Conservation (phyloP, 92 coral and sea anemone species). For the Palythoa caribaeorum region DNA sequence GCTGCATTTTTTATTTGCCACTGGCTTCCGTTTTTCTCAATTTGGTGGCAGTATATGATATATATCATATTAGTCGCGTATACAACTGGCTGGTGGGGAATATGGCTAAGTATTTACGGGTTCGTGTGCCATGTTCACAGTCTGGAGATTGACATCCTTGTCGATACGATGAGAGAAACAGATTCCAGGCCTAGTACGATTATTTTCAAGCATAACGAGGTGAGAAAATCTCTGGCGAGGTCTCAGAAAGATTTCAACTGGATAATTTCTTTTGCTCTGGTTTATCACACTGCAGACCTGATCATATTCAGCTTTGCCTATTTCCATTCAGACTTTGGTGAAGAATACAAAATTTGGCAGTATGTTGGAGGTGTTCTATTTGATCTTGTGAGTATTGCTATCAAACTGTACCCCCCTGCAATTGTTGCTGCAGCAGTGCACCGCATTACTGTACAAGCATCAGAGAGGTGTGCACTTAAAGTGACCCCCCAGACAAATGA, state of each 20-base stretch:
- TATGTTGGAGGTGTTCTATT: conserved; percentile 68
- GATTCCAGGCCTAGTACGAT: conserved; percentile 44
- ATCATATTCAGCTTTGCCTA: conserved; percentile 80
- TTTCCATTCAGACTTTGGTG: conserved; percentile 71
- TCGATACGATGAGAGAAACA: conserved; percentile 54
- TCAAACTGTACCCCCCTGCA: conserved; percentile 71
- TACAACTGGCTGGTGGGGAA: conserved; percentile 72
- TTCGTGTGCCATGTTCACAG: conserved; percentile 76
- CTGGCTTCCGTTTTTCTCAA: conserved; percentile 75
- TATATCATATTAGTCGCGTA: conserved; percentile 51
- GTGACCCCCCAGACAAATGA: conserved; percentile 54
- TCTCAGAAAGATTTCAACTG: conserved; percentile 70
- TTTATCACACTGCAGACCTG: conserved; percentile 65
- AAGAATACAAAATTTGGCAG: conserved; percentile 68
- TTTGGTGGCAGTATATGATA: conserved; percentile 60
- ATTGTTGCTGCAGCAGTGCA: conserved; percentile 65
- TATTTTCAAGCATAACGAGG: conserved; percentile 52
- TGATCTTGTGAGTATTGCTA: conserved; percentile 61
- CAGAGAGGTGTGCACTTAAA: conserved; percentile 57
- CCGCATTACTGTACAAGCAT: conserved; percentile 68
- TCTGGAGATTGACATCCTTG: conserved; percentile 61
- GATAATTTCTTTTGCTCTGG: conserved; percentile 72
- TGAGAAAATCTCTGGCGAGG: conserved; percentile 62
- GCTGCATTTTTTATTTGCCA: conserved; percentile 68
- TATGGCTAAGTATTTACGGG: conserved; percentile 73